These are phyloP conservation scores for Dipus sagitta DNA, from an alignment of 2,797 vertebrate genomes.

Conservation along the genomic window DNA sequence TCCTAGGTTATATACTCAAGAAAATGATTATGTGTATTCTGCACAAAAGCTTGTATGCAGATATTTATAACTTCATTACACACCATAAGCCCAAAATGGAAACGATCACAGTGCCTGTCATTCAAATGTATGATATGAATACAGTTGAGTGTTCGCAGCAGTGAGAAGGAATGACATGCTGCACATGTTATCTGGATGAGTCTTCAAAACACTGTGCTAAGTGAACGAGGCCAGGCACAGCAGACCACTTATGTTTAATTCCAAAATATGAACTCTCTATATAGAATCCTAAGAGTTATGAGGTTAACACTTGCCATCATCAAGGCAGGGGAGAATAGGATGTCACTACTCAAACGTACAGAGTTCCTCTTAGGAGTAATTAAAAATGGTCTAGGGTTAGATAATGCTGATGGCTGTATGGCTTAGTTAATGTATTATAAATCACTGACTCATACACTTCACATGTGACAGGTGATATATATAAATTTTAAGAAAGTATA, in stretches of 20 bases:
- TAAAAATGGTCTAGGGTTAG: background rate
- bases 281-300: background rate
- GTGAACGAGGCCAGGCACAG: slow-evolving; percentile 8
- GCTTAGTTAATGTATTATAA: slow-evolving; percentile 3
- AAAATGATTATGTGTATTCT: background rate
- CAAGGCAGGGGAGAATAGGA: background rate
- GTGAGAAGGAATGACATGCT: background rate
- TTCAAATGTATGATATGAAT: background rate
- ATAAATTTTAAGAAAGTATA: background rate
- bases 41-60: background rate
- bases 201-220: background rate
- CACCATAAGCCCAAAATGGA: background rate
- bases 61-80: background rate
- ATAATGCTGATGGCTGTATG: background rate
- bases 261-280: background rate
- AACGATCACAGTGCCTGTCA: background rate
- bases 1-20: background rate
- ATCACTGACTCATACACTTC: background rate
- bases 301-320: background rate
- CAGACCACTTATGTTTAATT: background rate
- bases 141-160: background rate
- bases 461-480: background rate
- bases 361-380: background rate
- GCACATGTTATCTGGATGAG: background rate
- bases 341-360: background rate